Conservation (phyloP, 1,140 invertebrate species). For the Danaus plexippus region DNA sequence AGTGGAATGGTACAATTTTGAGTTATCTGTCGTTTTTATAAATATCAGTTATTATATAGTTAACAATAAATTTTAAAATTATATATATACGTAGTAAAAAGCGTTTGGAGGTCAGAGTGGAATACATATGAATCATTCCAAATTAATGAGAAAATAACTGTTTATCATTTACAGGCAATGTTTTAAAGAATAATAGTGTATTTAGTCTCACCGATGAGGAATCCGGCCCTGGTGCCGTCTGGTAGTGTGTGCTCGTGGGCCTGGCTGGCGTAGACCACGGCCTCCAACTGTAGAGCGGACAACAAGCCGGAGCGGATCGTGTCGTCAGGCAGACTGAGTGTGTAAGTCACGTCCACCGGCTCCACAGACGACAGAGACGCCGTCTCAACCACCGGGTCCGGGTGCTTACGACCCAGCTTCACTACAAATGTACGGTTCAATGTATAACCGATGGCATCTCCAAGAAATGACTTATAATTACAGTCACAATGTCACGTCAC, state of each 20-base stretch:
- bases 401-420: slow-evolving; percentile 95
- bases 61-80: background rate
- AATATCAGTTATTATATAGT: no score
- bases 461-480: background rate
- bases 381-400: slow-evolving; percentile 99
- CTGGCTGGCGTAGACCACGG: slow-evolving; percentile 96
- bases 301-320: slow-evolving; percentile 88
- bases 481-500: slow-evolving; percentile 22
- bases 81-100: background rate
- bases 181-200: no score
- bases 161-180: no score
- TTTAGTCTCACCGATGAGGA: slow-evolving; percentile 81
- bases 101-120: no score
- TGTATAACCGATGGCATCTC: background rate
- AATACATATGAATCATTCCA: no score
- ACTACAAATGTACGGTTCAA: slow-evolving; percentile 71
- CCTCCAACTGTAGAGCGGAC: slow-evolving; percentile 97
- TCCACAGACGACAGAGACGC: slow-evolving; percentile 97
- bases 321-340: slow-evolving; percentile 87
- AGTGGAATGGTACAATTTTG: background rate
- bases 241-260: slow-evolving; percentile 94
- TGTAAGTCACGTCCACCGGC: slow-evolving; percentile 95
- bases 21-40: no score
- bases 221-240: slow-evolving; percentile 93
- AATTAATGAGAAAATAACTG: no score